Percentiles rank a stretch among this genome's conserved stretches.
phyloP scores from a whole-genome alignment of 2,888 invertebrate species.

The Pristionchus mayeri region DNA sequence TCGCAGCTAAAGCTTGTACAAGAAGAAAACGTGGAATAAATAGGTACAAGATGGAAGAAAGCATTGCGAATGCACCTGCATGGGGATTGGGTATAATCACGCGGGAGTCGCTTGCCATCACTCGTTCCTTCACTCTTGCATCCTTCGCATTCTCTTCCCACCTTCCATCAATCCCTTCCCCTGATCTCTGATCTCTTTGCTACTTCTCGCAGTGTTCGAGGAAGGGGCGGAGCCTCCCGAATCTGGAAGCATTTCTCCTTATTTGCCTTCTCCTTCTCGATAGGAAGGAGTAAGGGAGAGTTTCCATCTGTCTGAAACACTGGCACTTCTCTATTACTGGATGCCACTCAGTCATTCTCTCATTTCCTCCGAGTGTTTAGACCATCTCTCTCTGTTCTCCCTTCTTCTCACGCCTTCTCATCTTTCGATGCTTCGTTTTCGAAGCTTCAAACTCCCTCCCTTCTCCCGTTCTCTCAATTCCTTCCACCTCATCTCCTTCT shows the following conservation, averaged over 20 bases:
- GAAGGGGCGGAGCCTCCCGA: neutral
- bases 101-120: neutral
- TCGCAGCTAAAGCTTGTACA: too few relatives aligned
- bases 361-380: too few relatives aligned
- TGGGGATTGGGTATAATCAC: neutral
- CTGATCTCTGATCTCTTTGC: neutral
- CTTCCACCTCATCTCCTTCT: too few relatives aligned
- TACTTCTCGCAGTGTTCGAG: neutral
- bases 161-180: neutral
- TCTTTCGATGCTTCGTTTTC: neutral
- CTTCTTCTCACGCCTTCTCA: neutral
- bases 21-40: too few relatives aligned
- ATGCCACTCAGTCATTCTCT: too few relatives aligned
- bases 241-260: constrained; percentile 11
- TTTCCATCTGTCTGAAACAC: neutral
- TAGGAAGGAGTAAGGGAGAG: neutral
- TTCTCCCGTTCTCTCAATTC: too few relatives aligned
- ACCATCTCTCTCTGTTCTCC: neutral
- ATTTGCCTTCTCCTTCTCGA: neutral
- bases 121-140: neutral
- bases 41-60: too few relatives aligned
- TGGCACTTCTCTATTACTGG: neutral
- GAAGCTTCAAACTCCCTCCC: too few relatives aligned
- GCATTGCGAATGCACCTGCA: constrained; percentile 8
- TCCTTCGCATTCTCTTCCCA: neutral